Evolutionary conservation across 2,113 vertebrate species (phyloP).

Genomic region (Chaetodon trifascialis): DNA sequence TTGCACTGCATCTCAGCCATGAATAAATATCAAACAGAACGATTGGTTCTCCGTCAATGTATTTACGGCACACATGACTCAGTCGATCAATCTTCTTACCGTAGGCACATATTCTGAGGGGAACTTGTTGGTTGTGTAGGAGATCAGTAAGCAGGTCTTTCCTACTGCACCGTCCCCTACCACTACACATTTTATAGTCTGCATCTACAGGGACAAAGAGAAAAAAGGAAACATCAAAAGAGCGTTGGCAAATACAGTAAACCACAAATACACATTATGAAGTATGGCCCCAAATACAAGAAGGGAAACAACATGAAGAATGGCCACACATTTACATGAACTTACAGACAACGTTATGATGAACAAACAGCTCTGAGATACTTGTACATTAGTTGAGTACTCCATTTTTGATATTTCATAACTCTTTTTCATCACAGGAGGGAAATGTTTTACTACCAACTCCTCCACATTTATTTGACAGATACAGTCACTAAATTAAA

Average conservation of each 20-base stretch:
- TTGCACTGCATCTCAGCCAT: neutral
- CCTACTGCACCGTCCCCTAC: constrained; percentile 98
- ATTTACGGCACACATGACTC: neutral
- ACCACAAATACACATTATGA: neutral
- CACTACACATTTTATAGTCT: constrained; percentile 99
- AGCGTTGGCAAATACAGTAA: neutral
- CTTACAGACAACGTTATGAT: neutral
- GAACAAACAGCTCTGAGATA: neutral
- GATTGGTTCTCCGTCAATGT: neutral
- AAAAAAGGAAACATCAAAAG: constrained; percentile 44
- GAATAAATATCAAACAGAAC: neutral
- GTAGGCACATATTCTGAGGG: constrained; percentile 98
- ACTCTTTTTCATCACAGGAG: neutral
- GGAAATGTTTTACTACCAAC: neutral
- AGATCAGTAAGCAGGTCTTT: constrained; percentile 99
- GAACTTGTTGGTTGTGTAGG: constrained; percentile 99
- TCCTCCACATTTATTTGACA: neutral
- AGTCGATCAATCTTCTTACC: constrained; percentile 81
- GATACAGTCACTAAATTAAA: neutral
- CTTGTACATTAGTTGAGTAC: neutral
- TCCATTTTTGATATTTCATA: neutral
- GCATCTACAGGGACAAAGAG: constrained; percentile 85
- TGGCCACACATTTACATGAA: neutral
- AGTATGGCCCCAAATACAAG: neutral
- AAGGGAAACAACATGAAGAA: neutral